Evolutionary conservation across 2,888 invertebrate species (phyloP).

Genomic region (Eurytoma californica): DNA sequence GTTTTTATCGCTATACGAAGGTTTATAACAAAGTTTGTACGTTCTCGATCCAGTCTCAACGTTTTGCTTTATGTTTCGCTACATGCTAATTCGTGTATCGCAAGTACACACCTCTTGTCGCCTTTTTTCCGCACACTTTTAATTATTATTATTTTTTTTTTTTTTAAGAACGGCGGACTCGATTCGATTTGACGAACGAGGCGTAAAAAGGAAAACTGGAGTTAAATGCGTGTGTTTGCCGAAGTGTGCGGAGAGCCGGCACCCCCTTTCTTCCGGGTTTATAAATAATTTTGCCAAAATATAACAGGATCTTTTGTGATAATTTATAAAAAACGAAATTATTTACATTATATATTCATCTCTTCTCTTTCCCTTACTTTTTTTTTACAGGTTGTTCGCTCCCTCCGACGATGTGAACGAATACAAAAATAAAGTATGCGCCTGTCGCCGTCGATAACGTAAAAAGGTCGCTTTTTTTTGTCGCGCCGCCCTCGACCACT

Average conservation of each 20-base stretch:
- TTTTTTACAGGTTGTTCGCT: constrained; percentile 30
- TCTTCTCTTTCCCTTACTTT: background rate
- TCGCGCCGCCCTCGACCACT: background rate
- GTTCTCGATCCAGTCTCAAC: constrained; percentile 69
- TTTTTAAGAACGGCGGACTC: background rate
- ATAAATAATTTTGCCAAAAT: constrained; percentile 32
- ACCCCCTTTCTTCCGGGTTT: background rate
- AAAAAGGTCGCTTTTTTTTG: background rate
- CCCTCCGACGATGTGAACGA: constrained; percentile 24
- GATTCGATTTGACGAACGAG: too few species aligned
- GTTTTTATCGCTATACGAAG: constrained; percentile 29
- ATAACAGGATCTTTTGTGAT: constrained; percentile 5
- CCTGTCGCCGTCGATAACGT: constrained; percentile 26
- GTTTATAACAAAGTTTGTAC: constrained; percentile 62
- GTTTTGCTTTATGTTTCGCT: constrained; percentile 59
- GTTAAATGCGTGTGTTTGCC: background rate
- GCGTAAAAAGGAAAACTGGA: background rate
- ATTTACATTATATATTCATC: constrained; percentile 36
- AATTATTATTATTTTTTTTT: background rate
- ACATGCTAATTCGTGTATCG: constrained; percentile 31
- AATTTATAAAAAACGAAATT: constrained; percentile 35
- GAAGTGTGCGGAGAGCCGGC: constrained; percentile 31
- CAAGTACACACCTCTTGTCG: background rate
- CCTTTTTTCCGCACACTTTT: background rate
- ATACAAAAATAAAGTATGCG: constrained; percentile 43